Conservation (phyloP, 2,113 vertebrate genomes). For the Lasiurus borealis region DNA sequence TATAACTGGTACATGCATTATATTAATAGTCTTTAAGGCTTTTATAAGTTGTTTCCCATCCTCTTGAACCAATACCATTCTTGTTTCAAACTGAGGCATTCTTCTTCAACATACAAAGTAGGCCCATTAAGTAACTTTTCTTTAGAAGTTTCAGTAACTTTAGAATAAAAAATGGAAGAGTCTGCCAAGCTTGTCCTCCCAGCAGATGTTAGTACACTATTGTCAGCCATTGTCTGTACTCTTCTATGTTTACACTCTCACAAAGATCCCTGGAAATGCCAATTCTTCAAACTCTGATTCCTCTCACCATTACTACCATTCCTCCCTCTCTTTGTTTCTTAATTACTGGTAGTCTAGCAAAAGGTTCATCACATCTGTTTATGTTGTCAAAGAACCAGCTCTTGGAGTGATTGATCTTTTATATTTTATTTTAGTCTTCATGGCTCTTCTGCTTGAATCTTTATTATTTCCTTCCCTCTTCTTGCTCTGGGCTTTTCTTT, state of each 20-base stretch:
- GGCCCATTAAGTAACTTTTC: slow-evolving; percentile 88
- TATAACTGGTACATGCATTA: slow-evolving; percentile 99
- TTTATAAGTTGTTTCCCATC: slow-evolving; percentile 90
- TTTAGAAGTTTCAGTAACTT: slow-evolving; percentile 92
- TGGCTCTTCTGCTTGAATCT: too few relatives aligned
- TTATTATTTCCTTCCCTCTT: too few relatives aligned
- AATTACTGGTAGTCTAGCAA: too few relatives aligned
- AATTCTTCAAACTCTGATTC: too few relatives aligned
- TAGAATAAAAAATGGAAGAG: slow-evolving; percentile 94
- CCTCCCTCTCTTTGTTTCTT: too few relatives aligned
- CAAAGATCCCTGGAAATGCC: too few relatives aligned
- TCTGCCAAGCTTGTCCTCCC: slow-evolving; percentile 93
- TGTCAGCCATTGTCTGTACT: slow-evolving; percentile 91
- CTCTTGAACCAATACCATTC: slow-evolving; percentile 94
- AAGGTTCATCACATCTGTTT: too few relatives aligned
- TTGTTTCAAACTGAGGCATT: slow-evolving; percentile 94
- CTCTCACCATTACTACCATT: too few relatives aligned
- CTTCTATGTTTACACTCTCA: slow-evolving; percentile 54
- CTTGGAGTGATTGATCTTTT: too few relatives aligned
- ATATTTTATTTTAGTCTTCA: too few relatives aligned
- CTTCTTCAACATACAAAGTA: slow-evolving; percentile 89
- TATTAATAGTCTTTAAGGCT: slow-evolving; percentile 94
- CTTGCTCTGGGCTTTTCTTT: too few relatives aligned
- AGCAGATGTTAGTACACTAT: slow-evolving; percentile 87
- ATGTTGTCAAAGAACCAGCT: too few relatives aligned